These are phyloP conservation scores for Drosophila tripunctata DNA, from an alignment of 2,888 invertebrate genomes.

Conservation along the genomic window DNA sequence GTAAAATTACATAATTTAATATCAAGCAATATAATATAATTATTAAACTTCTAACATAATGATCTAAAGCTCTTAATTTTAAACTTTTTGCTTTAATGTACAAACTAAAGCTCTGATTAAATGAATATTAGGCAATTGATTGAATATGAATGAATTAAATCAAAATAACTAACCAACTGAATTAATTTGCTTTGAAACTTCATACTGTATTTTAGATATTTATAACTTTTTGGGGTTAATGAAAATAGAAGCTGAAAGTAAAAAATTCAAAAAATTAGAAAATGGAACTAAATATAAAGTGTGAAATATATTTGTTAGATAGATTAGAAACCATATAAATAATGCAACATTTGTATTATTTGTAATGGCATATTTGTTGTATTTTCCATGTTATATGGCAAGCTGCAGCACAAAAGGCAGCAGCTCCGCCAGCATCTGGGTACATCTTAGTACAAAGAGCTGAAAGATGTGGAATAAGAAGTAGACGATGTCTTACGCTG, in stretches of 20 bases:
- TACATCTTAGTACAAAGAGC: slow-evolving; percentile 63
- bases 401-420: slow-evolving; percentile 29
- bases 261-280: not conserved
- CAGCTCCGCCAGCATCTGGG: slow-evolving; percentile 27
- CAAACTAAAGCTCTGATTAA: too few relatives aligned
- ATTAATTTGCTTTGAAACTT: too few relatives aligned
- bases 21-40: not conserved
- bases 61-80: too few relatives aligned
- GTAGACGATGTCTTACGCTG: slow-evolving; percentile 13
- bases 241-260: too few relatives aligned
- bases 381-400: not conserved
- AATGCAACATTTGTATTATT: not conserved
- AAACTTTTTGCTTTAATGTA: too few relatives aligned
- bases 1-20: not conserved
- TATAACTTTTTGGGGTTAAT: too few relatives aligned
- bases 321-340: not conserved
- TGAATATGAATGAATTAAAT: too few relatives aligned
- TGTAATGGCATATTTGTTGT: not conserved
- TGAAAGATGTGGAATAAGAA: not conserved
- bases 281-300: not conserved
- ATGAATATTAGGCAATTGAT: too few relatives aligned
- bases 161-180: too few relatives aligned
- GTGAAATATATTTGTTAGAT: too few relatives aligned
- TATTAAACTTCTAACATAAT: too few relatives aligned
- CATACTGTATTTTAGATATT: too few relatives aligned